These are phyloP conservation scores for Norana najaformis DNA, from an alignment of 2,888 invertebrate genomes.

Conservation along the genomic window DNA sequence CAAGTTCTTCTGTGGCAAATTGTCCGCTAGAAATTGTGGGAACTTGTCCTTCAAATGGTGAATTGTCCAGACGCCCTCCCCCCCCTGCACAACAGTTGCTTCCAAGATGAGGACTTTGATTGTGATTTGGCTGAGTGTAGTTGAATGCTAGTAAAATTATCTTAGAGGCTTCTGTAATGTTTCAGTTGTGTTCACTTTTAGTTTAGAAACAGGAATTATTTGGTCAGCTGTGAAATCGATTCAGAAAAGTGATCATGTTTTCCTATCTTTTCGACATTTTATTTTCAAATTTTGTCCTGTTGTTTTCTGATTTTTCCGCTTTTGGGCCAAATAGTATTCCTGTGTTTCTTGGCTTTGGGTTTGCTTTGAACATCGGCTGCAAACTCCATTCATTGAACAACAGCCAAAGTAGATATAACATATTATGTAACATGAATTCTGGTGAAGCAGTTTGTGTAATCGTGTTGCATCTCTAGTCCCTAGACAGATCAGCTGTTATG, in stretches of 20 bases:
- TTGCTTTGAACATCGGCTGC: not conserved
- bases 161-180: not conserved
- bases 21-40: not conserved
- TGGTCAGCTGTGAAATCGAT: not conserved
- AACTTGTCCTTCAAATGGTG: not conserved
- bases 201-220: constrained; percentile 15
- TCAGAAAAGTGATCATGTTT: not conserved
- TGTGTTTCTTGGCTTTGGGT: not conserved
- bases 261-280: not conserved
- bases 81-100: not conserved
- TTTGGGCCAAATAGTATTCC: not conserved
- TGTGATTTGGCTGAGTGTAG: not conserved
- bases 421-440: too few species aligned
- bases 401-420: too few species aligned
- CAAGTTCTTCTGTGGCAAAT: not conserved
- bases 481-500: too few species aligned
- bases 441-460: not conserved
- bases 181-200: not conserved
- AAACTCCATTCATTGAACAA: not conserved
- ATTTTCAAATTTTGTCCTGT: not conserved
- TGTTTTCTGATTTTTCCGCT: not conserved
- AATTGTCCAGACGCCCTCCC: not conserved
- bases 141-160: constrained; percentile 10
- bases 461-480: not conserved
- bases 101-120: not conserved